These are phyloP conservation scores for Plagiodera versicolora DNA, from an alignment of 2,888 invertebrate species.

Conservation along the genomic window DNA sequence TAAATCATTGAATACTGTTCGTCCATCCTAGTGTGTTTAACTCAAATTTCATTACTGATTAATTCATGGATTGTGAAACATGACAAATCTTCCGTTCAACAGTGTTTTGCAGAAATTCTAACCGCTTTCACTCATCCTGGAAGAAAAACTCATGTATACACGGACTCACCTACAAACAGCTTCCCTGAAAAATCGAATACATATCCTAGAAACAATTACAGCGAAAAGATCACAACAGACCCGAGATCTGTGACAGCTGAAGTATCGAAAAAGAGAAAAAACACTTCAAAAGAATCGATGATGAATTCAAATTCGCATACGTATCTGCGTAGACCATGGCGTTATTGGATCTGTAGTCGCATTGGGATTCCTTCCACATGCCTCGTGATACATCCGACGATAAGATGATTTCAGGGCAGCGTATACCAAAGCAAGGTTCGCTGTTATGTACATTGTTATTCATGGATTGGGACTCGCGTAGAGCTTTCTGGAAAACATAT, in stretches of 20 bases:
- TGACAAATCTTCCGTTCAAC: too few relatives aligned
- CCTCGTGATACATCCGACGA: constrained; percentile 44
- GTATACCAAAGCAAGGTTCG: constrained; percentile 18
- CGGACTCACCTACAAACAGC: too few relatives aligned
- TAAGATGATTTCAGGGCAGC: constrained; percentile 39
- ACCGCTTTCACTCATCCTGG: too few relatives aligned
- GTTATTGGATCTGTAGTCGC: constrained; percentile 22
- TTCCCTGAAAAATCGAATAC: too few relatives aligned
- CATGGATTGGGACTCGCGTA: constrained; percentile 43
- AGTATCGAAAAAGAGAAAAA: neutral
- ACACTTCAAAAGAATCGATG: neutral
- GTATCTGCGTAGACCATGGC: constrained; percentile 7
- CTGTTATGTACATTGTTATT: constrained; percentile 42
- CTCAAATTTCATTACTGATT: too few relatives aligned
- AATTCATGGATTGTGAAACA: too few relatives aligned
- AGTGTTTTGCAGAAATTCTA: too few relatives aligned
- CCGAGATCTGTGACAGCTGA: neutral
- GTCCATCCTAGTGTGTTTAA: too few relatives aligned
- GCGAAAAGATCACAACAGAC: too few relatives aligned
- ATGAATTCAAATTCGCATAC: neutral
- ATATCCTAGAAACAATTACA: too few relatives aligned
- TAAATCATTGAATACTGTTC: too few relatives aligned
- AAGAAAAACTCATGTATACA: too few relatives aligned
- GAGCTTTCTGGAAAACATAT: constrained; percentile 43
- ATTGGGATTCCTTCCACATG: constrained; percentile 42